Conservation (phyloP, 2,888 invertebrate genomes). For the Rotaria magnacalcarata region DNA sequence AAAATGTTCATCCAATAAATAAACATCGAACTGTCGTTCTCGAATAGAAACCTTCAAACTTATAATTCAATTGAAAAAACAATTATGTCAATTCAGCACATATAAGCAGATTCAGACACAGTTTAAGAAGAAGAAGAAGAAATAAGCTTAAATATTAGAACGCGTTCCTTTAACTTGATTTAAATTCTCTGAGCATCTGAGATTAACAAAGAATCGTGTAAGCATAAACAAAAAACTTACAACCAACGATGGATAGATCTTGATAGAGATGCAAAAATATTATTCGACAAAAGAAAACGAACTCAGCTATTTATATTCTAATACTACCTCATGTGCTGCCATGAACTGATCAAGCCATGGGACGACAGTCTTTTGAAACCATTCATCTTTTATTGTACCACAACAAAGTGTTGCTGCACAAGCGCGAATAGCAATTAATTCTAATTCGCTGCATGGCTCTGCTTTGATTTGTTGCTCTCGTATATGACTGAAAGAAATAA, state of each 20-base stretch:
- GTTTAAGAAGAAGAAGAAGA: not conserved
- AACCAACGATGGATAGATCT: slow-evolving; percentile 9
- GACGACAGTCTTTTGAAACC: slow-evolving; percentile 35
- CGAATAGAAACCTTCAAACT: not conserved
- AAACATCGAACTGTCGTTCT: not conserved
- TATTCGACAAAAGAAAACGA: not conserved
- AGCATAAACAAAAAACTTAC: not conserved
- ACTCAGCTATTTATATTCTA: not conserved
- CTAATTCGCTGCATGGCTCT: slow-evolving; percentile 57
- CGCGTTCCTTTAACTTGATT: not conserved
- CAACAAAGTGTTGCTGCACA: slow-evolving; percentile 92
- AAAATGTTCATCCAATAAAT: not conserved
- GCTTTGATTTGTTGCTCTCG: slow-evolving; percentile 26
- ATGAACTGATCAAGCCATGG: slow-evolving; percentile 31
- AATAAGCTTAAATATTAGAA: not conserved
- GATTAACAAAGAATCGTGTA: not conserved
- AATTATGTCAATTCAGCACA: no score
- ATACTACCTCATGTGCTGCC: slow-evolving; percentile 27
- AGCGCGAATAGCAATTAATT: slow-evolving; percentile 68
- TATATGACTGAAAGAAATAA: not conserved
- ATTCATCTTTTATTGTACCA: slow-evolving; percentile 67
- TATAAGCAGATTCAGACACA: not conserved
- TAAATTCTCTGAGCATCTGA: not conserved
- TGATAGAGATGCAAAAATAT: not conserved
- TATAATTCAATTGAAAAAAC: not conserved